Evolutionary conservation across 2,113 vertebrate genomes (phyloP).

Genomic region (Erythrolamprus reginae): DNA sequence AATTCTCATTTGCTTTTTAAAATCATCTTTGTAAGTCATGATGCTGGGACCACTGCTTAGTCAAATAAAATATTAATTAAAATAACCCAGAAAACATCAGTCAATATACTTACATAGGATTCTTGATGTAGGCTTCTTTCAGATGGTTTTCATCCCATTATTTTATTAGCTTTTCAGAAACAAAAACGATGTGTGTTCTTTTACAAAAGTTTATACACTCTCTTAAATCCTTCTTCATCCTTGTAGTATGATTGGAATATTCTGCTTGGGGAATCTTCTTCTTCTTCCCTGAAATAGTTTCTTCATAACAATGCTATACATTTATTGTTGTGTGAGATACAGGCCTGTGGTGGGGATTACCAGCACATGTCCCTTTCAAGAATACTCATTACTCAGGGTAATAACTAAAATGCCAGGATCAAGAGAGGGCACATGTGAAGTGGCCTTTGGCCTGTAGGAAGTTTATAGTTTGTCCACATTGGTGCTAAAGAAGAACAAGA

Average conservation of each 20-base stretch:
- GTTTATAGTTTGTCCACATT: not conserved
- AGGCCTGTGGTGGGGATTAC: not conserved
- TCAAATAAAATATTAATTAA: not conserved
- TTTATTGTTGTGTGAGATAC: not conserved
- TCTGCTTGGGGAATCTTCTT: not conserved
- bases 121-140: not conserved
- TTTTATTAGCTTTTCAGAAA: not conserved
- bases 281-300: not conserved
- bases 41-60: not conserved
- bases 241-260: not conserved
- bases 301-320: not conserved
- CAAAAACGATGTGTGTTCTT: not conserved
- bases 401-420: not conserved
- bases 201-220: not conserved
- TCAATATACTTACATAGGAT: not conserved
- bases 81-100: not conserved
- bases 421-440: not conserved
- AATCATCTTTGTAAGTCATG: not conserved
- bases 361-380: not conserved
- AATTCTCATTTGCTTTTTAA: not conserved
- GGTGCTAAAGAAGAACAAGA: not conserved
- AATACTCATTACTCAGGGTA: not conserved
- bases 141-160: not conserved
- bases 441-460: not conserved
- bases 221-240: not conserved